Conservation (phyloP, 2,888 invertebrate genomes). For the Chrysodeixis includens region DNA sequence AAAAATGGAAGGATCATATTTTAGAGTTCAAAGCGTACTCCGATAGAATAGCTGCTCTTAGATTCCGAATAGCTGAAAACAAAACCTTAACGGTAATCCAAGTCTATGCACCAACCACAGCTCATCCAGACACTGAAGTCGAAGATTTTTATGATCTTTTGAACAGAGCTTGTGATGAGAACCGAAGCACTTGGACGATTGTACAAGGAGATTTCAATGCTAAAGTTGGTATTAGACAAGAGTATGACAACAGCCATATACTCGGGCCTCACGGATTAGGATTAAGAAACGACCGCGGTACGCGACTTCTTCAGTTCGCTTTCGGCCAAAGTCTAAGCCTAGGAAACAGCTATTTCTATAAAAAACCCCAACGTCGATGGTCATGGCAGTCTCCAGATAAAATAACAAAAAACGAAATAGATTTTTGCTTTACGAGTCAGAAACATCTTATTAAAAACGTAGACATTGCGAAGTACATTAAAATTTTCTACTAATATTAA, state of each 20-base stretch:
- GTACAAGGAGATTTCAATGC: slow-evolving; percentile 26
- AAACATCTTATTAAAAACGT: slow-evolving; percentile 1
- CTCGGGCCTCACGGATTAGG: slow-evolving; percentile 17
- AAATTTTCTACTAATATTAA: neutral
- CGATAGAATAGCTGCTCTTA: slow-evolving; percentile 10
- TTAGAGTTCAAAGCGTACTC: slow-evolving; percentile 7
- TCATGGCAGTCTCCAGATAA: slow-evolving; percentile 21
- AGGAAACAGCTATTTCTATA: slow-evolving; percentile 20
- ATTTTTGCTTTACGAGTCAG: neutral
- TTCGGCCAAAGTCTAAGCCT: slow-evolving; percentile 8
- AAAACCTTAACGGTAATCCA: slow-evolving; percentile 6
- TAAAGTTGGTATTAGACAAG: slow-evolving; percentile 14
- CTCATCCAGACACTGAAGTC: slow-evolving; percentile 18
- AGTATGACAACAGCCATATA: slow-evolving; percentile 9
- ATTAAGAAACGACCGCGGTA: slow-evolving; percentile 6
- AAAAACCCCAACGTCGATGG: slow-evolving; percentile 26
- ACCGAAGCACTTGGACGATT: slow-evolving; percentile 22
- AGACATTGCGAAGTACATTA: neutral
- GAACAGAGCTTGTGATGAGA: slow-evolving; percentile 17
- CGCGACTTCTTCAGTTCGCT: slow-evolving; percentile 1
- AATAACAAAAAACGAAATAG: slow-evolving; percentile 7
- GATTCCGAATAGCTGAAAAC: neutral
- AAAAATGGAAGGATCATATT: slow-evolving; percentile 10
- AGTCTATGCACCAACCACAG: slow-evolving; percentile 24
- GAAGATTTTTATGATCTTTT: slow-evolving; percentile 28